Base-by-base conservation (phyloP, 2,888 invertebrate species). In the Agrotis exclamationis region DNA sequence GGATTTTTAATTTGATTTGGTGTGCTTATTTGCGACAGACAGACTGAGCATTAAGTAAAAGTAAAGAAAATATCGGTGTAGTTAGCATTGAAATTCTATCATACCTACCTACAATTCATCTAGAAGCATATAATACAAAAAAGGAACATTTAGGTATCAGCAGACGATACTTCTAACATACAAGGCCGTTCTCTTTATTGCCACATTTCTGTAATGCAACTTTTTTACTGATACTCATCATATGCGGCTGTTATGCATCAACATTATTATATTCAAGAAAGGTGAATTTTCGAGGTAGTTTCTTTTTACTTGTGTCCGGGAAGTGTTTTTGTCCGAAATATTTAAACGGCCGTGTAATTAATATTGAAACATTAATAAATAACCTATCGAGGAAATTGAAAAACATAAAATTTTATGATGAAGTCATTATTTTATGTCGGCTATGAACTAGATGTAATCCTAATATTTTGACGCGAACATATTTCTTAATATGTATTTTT, bases 361-460 rank as follows among this genome's bases (percentile, higher is more conserved):
- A 77, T 69, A 65, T 47, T 33, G 14, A n/a, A 9, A 51, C 6
- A 66, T 63, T 63, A 63, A 64, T 65, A 66, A 67, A 64, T 63
- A 66, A 78, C 22, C 44, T 48, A 58, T 48, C 11, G 14, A 62
- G 13, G 53, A 57, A 78, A 75, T 79, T 74, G 74, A 77, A 70
- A 69, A 74, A 74, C 28, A 45, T 57, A 14, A 6, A 57, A 20
- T 3, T 57, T 51, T 70, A 64, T 78, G 56, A 67, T 54, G n/a
- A 54, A 70, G 64, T 68, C 20, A 67, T 79, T 54, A 69, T 78
- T 75, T 71, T 22, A n/a, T n/a, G n/a, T n/a, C n/a, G n/a, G 14
- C 44, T 58, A 65, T 53, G 56, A 63, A 71, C 50, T 58, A 62
- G 20, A 64, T 44, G 14, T 51, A 28, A 48, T 48, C 62, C 14